phyloP scores from a whole-genome alignment of 2,797 vertebrate genomes.

The Simalia tracyae region DNA sequence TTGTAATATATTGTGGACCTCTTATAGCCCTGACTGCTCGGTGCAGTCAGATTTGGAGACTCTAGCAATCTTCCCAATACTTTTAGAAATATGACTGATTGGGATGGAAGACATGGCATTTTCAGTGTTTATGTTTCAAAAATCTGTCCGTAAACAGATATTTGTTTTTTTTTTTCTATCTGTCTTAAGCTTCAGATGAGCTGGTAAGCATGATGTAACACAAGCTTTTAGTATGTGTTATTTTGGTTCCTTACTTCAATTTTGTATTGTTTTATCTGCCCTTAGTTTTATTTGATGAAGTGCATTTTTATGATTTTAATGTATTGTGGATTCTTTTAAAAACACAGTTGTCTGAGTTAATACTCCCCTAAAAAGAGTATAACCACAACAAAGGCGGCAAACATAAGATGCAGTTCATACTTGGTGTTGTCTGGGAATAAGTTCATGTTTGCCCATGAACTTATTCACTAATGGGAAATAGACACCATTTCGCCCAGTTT shows the following conservation, averaged over 20 bases:
- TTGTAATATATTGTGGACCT: background rate
- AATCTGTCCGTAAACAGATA: background rate
- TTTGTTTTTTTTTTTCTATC: background rate
- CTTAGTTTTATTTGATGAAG: background rate
- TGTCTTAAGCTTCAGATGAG: background rate
- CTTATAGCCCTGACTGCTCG: background rate
- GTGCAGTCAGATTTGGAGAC: background rate
- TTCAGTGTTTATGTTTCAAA: background rate
- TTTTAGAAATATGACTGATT: background rate
- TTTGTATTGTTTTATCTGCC: background rate
- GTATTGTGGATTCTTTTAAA: background rate
- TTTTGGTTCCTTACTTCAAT: background rate
- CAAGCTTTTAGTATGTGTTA: background rate
- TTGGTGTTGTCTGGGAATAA: background rate
- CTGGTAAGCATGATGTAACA: background rate
- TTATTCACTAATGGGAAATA: background rate
- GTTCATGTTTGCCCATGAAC: background rate
- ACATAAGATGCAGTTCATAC: background rate
- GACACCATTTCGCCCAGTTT: background rate
- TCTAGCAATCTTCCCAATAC: background rate
- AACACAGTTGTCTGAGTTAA: too few relatives aligned
- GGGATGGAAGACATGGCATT: background rate
- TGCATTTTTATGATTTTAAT: background rate
- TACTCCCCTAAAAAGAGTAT: background rate
- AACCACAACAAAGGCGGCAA: background rate